Evolutionary conservation across 2,888 invertebrate species (phyloP).

Genomic region (Epinotia nisella): DNA sequence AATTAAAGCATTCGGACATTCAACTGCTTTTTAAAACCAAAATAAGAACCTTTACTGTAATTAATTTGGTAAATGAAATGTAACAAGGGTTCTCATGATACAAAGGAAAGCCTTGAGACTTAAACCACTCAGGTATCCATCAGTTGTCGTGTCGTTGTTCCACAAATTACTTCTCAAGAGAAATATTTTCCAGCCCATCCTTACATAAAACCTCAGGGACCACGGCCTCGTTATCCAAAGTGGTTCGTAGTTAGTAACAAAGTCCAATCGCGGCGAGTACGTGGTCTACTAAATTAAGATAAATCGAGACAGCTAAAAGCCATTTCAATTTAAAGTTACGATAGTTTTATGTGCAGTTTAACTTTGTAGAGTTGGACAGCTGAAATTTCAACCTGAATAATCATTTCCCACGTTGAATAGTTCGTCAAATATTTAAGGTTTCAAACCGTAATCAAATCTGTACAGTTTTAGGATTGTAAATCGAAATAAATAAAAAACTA

Average conservation of each 20-base stretch:
- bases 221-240: constrained; percentile 67
- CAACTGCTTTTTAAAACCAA: neutral
- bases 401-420: neutral
- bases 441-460: no score
- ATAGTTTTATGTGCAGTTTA: neutral
- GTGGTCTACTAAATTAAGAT: constrained; percentile 56
- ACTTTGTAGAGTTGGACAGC: neutral
- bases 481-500: no score
- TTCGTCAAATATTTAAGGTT: neutral
- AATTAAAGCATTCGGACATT: neutral
- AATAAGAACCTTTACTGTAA: neutral
- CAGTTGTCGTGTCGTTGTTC: neutral
- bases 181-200: constrained; percentile 47
- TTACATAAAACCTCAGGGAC: constrained; percentile 63
- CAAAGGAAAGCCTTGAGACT: neutral
- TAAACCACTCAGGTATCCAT: neutral
- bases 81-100: neutral
- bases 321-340: constrained; percentile 47
- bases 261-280: constrained; percentile 62
- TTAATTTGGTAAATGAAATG: neutral
- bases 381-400: neutral
- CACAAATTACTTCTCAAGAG: constrained; percentile 7
- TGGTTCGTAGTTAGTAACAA: constrained; percentile 63
- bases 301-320: constrained; percentile 49
- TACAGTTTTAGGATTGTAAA: no score